Base-by-base conservation (phyloP, 2,888 invertebrate species). In the Lasioglossum calceatum region DNA sequence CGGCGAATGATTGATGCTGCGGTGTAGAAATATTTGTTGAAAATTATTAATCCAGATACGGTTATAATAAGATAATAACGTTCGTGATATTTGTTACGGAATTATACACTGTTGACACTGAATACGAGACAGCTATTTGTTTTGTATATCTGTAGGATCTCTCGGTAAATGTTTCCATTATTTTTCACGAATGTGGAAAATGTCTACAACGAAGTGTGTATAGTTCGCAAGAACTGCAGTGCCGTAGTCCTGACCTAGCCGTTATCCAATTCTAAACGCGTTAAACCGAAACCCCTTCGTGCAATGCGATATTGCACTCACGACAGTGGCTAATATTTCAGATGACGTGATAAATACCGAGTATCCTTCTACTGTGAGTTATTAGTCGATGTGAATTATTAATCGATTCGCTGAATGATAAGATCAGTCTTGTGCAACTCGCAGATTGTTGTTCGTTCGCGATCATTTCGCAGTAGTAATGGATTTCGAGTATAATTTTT, bases 321-420 rank as follows among this genome's bases (percentile, higher is more conserved):
- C 23, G 77, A 39, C 14, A 67, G 23, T 12, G 70, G 70, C 70
- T 70, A 70, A 70, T 42, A 70, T 70, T 70, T 70, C 70, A 70
- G 39, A 70, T 39, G n/a, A 39, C 70, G 39, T 39, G 70, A 70
- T 70, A 70, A 70, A 70, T 70, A 70, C 39, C 23, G 23, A 39
- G 39, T n/a, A 70, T 32, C 39, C 12, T 39, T 70, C 39, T 10
- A 23, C 39, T 0, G 39, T 36, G 70, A 39, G 10, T 36, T 70
- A 70, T 70, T 39, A 23, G 70, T 39, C 36, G n/a, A 19, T 39
- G 70, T n/a, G 39, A 70, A 39, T 39, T 70, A 70, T 70, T 70
- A 70, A 70, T 70, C 70, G 70, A 70, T 39, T 36, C 70, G 19
- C 1, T 12, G 39, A 23, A 70, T n/a, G 39, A 39, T 39, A 70